A percentile compares a stretch with the other conserved stretches of the same genome.
Conservation (phyloP, 2,113 vertebrate genomes). For the Dipodomys merriami region DNA sequence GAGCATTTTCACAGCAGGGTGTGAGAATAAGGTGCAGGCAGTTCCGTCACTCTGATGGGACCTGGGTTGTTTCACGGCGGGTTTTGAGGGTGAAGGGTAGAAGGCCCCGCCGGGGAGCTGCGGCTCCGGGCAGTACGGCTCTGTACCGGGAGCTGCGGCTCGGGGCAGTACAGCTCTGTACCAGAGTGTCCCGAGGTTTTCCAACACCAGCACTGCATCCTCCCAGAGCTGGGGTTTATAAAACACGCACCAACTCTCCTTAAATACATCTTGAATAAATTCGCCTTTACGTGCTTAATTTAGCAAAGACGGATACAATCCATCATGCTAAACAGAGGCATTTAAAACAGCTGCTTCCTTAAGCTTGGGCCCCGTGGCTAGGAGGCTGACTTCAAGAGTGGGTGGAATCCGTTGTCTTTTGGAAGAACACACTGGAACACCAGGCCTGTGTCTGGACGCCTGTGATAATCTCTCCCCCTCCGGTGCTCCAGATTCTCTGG, state of each 20-base stretch:
- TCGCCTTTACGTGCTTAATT: constrained; percentile 26
- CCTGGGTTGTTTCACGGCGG: background rate
- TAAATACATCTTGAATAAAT: constrained; percentile 52
- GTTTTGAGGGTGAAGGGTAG: background rate
- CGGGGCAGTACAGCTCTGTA: too few relatives aligned
- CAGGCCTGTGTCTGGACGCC: too few relatives aligned
- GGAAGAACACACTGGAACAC: too few relatives aligned
- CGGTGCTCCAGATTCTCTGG: fast-evolving
- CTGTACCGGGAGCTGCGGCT: too few relatives aligned
- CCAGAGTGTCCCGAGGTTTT: background rate
- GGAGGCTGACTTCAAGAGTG: background rate
- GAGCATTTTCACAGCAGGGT: background rate
- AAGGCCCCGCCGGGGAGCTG: background rate
- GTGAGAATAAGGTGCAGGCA: background rate
- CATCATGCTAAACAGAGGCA: constrained; percentile 13
- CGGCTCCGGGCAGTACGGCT: too few relatives aligned
- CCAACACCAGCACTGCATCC: background rate
- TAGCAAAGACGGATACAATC: constrained; percentile 60
- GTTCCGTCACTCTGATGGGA: background rate
- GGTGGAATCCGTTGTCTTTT: too few relatives aligned
- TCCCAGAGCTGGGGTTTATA: background rate
- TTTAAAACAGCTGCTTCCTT: constrained; percentile 2
- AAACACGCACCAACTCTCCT: background rate
- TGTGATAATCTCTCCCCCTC: fast-evolving
- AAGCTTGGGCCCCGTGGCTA: background rate